Evolutionary conservation across 2,113 vertebrate genomes (phyloP).

Genomic region (Lota lota): DNA sequence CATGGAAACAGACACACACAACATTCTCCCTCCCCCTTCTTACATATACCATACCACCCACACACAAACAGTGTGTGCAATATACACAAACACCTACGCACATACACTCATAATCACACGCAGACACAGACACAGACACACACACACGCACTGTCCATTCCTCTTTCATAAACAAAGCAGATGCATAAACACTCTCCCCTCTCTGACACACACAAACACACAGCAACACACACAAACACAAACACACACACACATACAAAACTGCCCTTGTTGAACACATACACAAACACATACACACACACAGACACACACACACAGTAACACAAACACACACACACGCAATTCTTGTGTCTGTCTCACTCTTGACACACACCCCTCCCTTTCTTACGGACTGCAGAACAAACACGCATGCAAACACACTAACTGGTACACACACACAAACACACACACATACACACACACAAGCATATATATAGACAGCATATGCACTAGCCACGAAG

Average conservation of each 20-base stretch:
- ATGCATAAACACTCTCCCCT: slow-evolving; percentile 76
- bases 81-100: slow-evolving; percentile 36
- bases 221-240: slow-evolving; percentile 40
- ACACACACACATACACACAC: slow-evolving; percentile 28
- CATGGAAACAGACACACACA: slow-evolving; percentile 41
- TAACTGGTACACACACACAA: slow-evolving; percentile 35
- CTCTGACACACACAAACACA: slow-evolving; percentile 64
- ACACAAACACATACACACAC: slow-evolving; percentile 28
- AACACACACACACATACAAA: slow-evolving; percentile 28
- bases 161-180: slow-evolving; percentile 81
- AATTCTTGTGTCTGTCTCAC: slow-evolving; percentile 57
- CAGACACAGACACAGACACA: slow-evolving; percentile 35
- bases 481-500: slow-evolving; percentile 58
- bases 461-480: slow-evolving; percentile 35
- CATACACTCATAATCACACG: slow-evolving; percentile 20
- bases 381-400: slow-evolving; percentile 62
- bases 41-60: slow-evolving; percentile 62
- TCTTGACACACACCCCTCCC: slow-evolving; percentile 64
- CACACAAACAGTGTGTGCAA: slow-evolving; percentile 38
- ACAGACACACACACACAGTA: slow-evolving; percentile 11
- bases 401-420: slow-evolving; percentile 46
- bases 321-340: slow-evolving; percentile 45
- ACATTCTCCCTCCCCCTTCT: slow-evolving; percentile 14
- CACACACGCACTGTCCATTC: slow-evolving; percentile 62
- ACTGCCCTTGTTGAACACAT: neutral